These are phyloP conservation scores for Malthinus seriepunctatus DNA, from an alignment of 2,888 invertebrate species.

Conservation along the genomic window DNA sequence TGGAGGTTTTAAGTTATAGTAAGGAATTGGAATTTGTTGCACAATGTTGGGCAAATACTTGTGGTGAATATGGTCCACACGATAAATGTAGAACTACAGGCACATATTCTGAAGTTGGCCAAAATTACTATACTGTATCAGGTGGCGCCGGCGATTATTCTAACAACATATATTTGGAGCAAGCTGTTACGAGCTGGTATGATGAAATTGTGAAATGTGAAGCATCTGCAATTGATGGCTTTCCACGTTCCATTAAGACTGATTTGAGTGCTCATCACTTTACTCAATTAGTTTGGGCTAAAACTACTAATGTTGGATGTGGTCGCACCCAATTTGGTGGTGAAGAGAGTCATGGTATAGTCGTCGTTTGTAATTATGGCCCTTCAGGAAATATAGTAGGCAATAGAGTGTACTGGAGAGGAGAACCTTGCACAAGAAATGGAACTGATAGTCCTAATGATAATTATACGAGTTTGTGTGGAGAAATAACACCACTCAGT, in stretches of 20 bases:
- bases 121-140: no score
- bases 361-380: slow-evolving; percentile 21
- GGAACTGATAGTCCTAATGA: background rate
- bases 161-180: no score
- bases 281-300: slow-evolving; percentile 31
- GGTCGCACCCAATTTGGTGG: slow-evolving; percentile 5
- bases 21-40: slow-evolving; percentile 49
- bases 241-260: background rate
- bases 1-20: slow-evolving; percentile 39
- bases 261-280: slow-evolving; percentile 26
- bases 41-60: slow-evolving; percentile 52
- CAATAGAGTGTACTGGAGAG: slow-evolving; percentile 18
- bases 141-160: no score
- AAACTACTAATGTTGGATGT: slow-evolving; percentile 31
- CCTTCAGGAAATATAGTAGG: slow-evolving; percentile 12
- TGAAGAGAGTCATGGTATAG: background rate
- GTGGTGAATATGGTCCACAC: slow-evolving; percentile 41
- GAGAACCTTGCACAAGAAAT: slow-evolving; percentile 6
- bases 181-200: background rate
- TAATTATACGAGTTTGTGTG: slow-evolving; percentile 4
- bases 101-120: slow-evolving; percentile 28
- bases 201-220: background rate
- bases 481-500: background rate
- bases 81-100: slow-evolving; percentile 48
- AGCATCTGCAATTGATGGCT: background rate